Conservation (phyloP, 2,888 invertebrate genomes). For the Parthenolecanium corni region DNA sequence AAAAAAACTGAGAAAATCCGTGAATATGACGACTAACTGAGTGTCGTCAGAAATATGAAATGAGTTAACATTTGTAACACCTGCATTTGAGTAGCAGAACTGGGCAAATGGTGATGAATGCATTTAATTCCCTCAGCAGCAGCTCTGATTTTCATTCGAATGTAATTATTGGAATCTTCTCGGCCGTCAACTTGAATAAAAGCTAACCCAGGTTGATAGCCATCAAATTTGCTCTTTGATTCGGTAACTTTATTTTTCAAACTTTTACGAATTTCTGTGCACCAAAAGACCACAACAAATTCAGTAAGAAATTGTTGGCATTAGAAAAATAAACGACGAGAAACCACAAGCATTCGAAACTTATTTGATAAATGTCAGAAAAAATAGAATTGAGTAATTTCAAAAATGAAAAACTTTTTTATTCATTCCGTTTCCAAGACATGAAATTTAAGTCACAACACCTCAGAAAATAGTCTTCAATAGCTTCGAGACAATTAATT, state of each 20-base stretch:
- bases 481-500: no score
- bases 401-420: no score
- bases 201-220: slow-evolving; percentile 64
- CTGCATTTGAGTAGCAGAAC: slow-evolving; percentile 67
- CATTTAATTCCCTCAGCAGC: slow-evolving; percentile 79
- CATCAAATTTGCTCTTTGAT: slow-evolving; percentile 37
- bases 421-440: no score
- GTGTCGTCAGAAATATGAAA: no score
- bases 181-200: slow-evolving; percentile 93
- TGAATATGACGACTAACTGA: no score
- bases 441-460: no score
- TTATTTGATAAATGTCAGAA: no score
- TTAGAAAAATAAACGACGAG: background rate
- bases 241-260: slow-evolving; percentile 53
- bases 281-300: background rate
- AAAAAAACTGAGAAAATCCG: no score
- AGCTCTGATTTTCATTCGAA: slow-evolving; percentile 87
- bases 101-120: slow-evolving; percentile 65
- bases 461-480: no score
- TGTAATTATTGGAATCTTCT: slow-evolving; percentile 97
- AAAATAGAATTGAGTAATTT: no score
- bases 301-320: background rate
- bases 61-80: no score
- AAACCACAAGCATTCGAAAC: no score
- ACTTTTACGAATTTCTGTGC: slow-evolving; percentile 58